Percentiles rank a stretch among this genome's conserved stretches.
Evolutionary conservation across 2,888 invertebrate species (phyloP).

Genomic region (Phytoseiulus persimilis): DNA sequence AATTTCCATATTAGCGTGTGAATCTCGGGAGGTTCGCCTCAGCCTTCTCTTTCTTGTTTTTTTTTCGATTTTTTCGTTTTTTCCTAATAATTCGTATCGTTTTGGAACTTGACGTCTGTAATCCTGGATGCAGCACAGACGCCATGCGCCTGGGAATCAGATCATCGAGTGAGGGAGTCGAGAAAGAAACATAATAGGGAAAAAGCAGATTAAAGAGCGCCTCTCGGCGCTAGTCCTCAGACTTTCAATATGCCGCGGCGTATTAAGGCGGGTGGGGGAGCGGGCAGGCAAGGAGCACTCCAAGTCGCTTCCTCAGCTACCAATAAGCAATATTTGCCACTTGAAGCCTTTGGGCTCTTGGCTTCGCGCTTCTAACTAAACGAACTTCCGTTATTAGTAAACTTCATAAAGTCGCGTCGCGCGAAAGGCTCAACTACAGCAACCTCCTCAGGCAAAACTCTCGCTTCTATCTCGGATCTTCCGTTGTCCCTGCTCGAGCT

Average conservation of each 20-base stretch:
- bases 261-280: background rate
- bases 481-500: background rate
- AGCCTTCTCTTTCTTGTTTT: background rate
- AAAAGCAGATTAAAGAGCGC: background rate
- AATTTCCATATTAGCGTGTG: background rate
- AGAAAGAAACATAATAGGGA: background rate
- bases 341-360: background rate
- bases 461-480: background rate
- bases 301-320: background rate
- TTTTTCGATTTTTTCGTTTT: background rate
- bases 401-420: background rate
- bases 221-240: background rate
- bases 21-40: background rate
- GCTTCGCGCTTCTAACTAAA: background rate
- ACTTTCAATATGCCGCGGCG: background rate
- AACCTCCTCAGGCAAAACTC: background rate
- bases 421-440: background rate
- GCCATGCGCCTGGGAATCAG: background rate
- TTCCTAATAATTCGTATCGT: background rate
- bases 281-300: no score
- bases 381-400: background rate
- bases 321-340: constrained; percentile 5
- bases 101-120: background rate
- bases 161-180: background rate
- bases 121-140: background rate